Evolutionary conservation across 1,140 invertebrate genomes (phyloP), one percentile per base, ranked within the genome.

Genomic region (Ceratosolen solmsi): DNA sequence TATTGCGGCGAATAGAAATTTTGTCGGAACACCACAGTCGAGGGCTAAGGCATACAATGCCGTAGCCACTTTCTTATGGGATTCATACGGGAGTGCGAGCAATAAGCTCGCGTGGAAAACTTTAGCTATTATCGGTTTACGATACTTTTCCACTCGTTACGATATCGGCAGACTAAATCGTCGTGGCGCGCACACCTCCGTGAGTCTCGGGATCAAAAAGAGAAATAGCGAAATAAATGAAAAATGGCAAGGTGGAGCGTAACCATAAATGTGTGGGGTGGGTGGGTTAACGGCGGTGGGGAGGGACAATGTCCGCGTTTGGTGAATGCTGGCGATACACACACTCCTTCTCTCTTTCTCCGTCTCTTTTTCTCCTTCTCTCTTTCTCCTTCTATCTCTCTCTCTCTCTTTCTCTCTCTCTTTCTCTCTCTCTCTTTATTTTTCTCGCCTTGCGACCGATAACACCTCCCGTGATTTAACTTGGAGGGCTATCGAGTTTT

Each of bases 401-500:
- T 58, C 36, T 60, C 74, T 30, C 25, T 72, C 70, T 51, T 22
- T 15, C 70, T 30, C n/a, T 73, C 46, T 54, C 60, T 63, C 3
- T 58, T 17, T n/a, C 2, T 25, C 58, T 30, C n/a, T 71, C 68
- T 27, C 38, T 41, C n/a, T n/a, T n/a, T n/a, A n/a, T 71, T 30
- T 46, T 30, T 41, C 8, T 25, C 73, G 30, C 25, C 13, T n/a
- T 2, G 41, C 84, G 84, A 83, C 73, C 83, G 81, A 85, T 84
- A 86, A 85, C 80, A 83, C 83, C 81, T 80, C 83, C 63, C 80
- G 80, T 83, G 84, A 85, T 85, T 86, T 83, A 84, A 84, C 85
- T 85, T 84, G 81, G 83, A 15, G 78, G 84, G 81, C 81, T 85
- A 86, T 87, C 86, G 84, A 84, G 86, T 84, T 87, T 87, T 87